phyloP scores from a whole-genome alignment of 2,888 invertebrate species.

The Troides oblongomaculatus region DNA sequence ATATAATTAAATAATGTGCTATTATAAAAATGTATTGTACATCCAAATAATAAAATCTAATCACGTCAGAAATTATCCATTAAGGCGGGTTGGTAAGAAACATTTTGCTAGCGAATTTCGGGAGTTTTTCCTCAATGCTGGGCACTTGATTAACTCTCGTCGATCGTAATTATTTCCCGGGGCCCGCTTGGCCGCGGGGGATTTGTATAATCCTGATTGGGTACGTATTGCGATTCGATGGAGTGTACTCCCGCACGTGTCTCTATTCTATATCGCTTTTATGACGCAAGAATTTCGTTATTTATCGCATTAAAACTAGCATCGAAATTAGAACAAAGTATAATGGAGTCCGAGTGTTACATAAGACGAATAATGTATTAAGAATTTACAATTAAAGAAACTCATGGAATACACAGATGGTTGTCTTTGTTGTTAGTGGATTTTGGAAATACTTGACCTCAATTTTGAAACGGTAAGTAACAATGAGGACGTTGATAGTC shows the following conservation, averaged over 20 bases:
- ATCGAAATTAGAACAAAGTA: not conserved
- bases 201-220: constrained; percentile 79
- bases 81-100: constrained; percentile 34
- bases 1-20: constrained; percentile 13
- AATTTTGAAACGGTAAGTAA: too few relatives aligned
- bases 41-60: constrained; percentile 29
- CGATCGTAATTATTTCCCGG: constrained; percentile 73
- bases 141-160: constrained; percentile 70
- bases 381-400: too few relatives aligned
- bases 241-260: constrained; percentile 73
- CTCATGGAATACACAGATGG: too few relatives aligned
- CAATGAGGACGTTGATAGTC: too few relatives aligned
- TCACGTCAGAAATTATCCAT: constrained; percentile 29
- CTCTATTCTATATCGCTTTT: constrained; percentile 56
- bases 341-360: too few relatives aligned
- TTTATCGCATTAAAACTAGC: constrained; percentile 2
- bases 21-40: not conserved
- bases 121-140: constrained; percentile 64
- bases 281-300: constrained; percentile 11
- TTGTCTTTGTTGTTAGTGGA: too few relatives aligned
- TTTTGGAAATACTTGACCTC: too few relatives aligned
- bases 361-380: too few relatives aligned
- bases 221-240: constrained; percentile 75
- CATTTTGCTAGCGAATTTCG: constrained; percentile 41
- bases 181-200: constrained; percentile 58